These are phyloP conservation scores for Ancistrus triradiatus DNA, from an alignment of 2,113 vertebrate genomes.

Conservation along the genomic window DNA sequence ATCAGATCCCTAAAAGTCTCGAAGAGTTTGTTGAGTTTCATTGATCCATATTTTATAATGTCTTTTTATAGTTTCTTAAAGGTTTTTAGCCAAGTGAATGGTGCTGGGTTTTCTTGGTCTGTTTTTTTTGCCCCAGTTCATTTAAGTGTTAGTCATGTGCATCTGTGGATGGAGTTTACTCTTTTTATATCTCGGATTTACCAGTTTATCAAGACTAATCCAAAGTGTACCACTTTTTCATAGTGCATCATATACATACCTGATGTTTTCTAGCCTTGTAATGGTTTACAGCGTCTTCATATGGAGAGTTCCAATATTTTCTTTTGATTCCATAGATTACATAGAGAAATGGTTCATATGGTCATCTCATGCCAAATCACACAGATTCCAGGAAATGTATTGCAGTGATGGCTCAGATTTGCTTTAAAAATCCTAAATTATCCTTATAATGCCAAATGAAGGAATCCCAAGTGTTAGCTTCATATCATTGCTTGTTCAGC, in stretches of 20 bases:
- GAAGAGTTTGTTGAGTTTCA: conserved; percentile 98
- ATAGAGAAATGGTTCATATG: too few relatives aligned
- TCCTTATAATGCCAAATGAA: too few relatives aligned
- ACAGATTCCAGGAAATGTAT: too few relatives aligned
- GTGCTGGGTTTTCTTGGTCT: conserved; percentile 36
- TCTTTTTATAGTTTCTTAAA: conserved; percentile 6
- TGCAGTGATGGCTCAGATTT: too few relatives aligned
- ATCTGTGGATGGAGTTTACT: background rate
- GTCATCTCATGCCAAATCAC: too few relatives aligned
- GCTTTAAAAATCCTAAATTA: too few relatives aligned
- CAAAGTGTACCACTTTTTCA: background rate
- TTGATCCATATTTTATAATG: conserved; percentile 53
- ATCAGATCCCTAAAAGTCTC: conserved; percentile 94
- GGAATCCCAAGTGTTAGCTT: too few relatives aligned
- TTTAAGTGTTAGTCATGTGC: conserved; percentile 12
- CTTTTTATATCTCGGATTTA: background rate
- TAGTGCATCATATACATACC: background rate
- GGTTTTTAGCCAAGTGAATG: conserved; percentile 22
- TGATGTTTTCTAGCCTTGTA: background rate
- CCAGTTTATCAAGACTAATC: background rate
- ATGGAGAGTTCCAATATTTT: conserved; percentile 27
- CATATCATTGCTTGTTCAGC: too few relatives aligned
- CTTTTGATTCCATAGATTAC: too few relatives aligned
- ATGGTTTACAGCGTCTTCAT: conserved; percentile 8
- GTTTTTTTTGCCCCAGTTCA: background rate